Evolutionary conservation across 2,113 vertebrate genomes (phyloP).

Genomic region (Melospiza georgiana): DNA sequence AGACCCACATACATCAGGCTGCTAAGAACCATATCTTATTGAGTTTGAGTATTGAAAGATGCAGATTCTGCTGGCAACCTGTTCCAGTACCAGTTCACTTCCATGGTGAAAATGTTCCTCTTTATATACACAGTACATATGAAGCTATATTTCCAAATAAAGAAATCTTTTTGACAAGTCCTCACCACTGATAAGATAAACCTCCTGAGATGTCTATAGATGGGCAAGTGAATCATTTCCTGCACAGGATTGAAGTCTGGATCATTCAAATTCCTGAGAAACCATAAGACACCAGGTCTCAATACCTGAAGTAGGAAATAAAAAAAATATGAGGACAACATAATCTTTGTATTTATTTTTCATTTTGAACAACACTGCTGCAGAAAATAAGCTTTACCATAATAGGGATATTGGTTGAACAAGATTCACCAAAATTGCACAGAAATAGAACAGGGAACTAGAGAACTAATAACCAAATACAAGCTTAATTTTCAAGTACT

Average conservation of each 20-base stretch:
- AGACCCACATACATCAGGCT: not conserved
- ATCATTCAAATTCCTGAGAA: constrained; percentile 97
- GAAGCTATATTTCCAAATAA: not conserved
- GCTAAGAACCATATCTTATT: not conserved
- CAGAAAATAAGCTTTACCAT: not conserved
- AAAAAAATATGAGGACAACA: not conserved
- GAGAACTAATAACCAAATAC: not conserved
- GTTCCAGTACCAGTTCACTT: not conserved
- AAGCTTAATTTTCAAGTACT: not conserved
- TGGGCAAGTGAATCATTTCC: constrained; percentile 97
- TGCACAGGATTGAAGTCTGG: constrained; percentile 98
- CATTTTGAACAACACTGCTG: not conserved
- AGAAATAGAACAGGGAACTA: not conserved
- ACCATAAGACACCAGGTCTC: constrained; percentile 95
- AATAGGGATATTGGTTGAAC: not conserved
- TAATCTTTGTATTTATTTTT: not conserved
- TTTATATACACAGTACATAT: not conserved
- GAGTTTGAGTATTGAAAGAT: not conserved
- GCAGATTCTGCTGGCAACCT: not conserved
- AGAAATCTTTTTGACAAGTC: not conserved
- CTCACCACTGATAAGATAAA: constrained; percentile 96
- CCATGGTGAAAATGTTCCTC: not conserved
- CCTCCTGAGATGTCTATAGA: constrained; percentile 93
- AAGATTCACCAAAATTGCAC: not conserved
- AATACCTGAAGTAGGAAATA: constrained; percentile 81